Evolutionary conservation across 2,888 invertebrate genomes (phyloP), one percentile per base, ranked within the genome.

Genomic region (Griposia aprilina): DNA sequence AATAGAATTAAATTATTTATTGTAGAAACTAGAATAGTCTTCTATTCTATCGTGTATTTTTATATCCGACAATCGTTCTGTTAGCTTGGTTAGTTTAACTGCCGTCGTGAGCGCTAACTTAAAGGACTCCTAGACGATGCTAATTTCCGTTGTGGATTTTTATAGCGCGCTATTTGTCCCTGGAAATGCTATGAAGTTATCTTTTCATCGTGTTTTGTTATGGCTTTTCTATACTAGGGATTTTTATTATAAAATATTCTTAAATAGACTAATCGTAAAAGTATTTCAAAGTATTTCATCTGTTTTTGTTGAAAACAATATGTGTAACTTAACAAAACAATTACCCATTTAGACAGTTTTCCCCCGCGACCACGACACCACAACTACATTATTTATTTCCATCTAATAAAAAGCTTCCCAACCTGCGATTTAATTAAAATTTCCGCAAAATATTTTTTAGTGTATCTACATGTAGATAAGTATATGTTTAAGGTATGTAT

Each of bases 71-170:
- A 50, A 52, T 70, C 10, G 59, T 67, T 55, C 48, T 67, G 52
- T 57, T 48, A 52, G 66, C 70, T 26, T 55, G 73, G 78, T 82
- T 78, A 85, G 77, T 85, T 85, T 85, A 71, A 85, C 66, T 71
- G 48, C 59, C 26, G 15, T 15, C 10, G 26, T 62, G 11, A 60
- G n/a, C 45, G 36, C 26, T 70, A 74, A 55, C 60, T 75, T 85
- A 76, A 82, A 82, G 75, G 86, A 73, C 69, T 55, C 26, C 13
- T 45, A 75, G 66, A 79, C 75, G 72, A 57, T 66, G 57, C 72
- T 73, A 69, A 83, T 82, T 79, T 83, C 83, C 75, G 23, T 70
- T 50, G 45, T 69, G 67, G 65, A 84, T 70, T 78, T 82, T 82
- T 75, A 82, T 86, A 13, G 69, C 59, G 13, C 15, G 30, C 45